phyloP scores from a whole-genome alignment of 1,140 invertebrate genomes.

The Penaeus indicus region DNA sequence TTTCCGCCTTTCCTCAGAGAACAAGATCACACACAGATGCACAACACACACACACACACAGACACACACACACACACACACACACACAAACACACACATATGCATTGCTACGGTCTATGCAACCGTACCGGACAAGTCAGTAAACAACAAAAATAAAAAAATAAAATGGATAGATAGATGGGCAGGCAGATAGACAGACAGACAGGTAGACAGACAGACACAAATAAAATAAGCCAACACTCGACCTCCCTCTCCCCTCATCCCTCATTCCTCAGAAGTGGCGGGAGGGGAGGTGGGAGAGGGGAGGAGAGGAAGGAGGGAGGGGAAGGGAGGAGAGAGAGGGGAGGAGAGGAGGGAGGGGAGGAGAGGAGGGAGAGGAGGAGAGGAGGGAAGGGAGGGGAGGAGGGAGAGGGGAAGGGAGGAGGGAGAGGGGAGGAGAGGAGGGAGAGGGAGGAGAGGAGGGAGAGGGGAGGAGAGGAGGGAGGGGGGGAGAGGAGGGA shows the following conservation, averaged over 20 bases:
- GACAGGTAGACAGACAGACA: too few species aligned
- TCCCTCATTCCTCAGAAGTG: neutral
- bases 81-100: too few species aligned
- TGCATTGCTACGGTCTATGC: too few species aligned
- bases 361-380: constrained; percentile 1
- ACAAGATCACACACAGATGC: too few species aligned
- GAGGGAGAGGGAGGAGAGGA: neutral
- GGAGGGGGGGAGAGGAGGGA: neutral
- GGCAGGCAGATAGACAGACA: constrained; percentile 7
- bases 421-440: neutral
- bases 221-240: too few species aligned
- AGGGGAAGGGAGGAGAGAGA: neutral
- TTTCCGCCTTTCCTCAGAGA: too few species aligned
- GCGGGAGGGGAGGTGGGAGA: neutral
- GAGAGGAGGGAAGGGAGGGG: neutral
- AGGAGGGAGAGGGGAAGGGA: neutral
- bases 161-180: neutral
- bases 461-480: neutral
- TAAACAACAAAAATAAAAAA: too few species aligned
- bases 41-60: too few species aligned
- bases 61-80: too few species aligned
- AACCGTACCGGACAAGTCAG: too few species aligned
- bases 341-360: neutral
- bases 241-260: neutral
- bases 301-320: neutral